These are phyloP conservation scores for Liposcelis brunnea DNA, from an alignment of 2,888 invertebrate species.

Conservation along the genomic window DNA sequence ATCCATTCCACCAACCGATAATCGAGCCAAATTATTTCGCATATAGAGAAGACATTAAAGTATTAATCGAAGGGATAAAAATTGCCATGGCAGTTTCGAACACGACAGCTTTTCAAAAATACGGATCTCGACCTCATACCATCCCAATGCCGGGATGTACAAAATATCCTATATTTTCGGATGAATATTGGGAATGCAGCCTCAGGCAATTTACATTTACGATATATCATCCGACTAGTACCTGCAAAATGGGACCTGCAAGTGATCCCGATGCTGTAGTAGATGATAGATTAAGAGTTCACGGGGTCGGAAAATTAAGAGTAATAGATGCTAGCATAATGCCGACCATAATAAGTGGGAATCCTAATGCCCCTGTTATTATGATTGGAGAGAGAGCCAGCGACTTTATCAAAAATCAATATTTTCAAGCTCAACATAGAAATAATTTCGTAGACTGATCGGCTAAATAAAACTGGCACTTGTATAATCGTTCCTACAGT, in stretches of 20 bases:
- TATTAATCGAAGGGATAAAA: conserved; percentile 67
- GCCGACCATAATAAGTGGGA: conserved; percentile 77
- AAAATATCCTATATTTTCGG: conserved; percentile 33
- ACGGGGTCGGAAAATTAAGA: conserved; percentile 57
- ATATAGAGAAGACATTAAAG: conserved; percentile 60
- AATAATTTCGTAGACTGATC: too few relatives aligned
- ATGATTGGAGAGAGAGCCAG: conserved; percentile 85
- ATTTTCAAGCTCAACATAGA: conserved; percentile 26
- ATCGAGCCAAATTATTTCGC: conserved; percentile 88
- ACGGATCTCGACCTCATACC: conserved; percentile 58
- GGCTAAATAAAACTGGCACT: too few relatives aligned
- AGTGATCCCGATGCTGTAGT: conserved; percentile 62
- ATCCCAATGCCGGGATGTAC: conserved; percentile 72
- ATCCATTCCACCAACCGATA: conserved; percentile 67
- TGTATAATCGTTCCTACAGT: too few relatives aligned
- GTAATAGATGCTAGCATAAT: conserved; percentile 76
- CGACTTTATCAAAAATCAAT: conserved; percentile 77
- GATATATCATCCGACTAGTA: conserved; percentile 72
- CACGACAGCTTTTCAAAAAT: conserved; percentile 61
- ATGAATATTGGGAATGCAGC: conserved; percentile 76
- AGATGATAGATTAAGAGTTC: conserved; percentile 56
- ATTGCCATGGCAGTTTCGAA: conserved; percentile 63
- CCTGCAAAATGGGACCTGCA: conserved; percentile 72
- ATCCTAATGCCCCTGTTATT: conserved; percentile 76
- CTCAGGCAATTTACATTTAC: conserved; percentile 63